A percentile compares a stretch with the other conserved stretches of the same genome.
Evolutionary conservation across 1,140 invertebrate genomes (phyloP).

Genomic region (Hesperophylax magnus): DNA sequence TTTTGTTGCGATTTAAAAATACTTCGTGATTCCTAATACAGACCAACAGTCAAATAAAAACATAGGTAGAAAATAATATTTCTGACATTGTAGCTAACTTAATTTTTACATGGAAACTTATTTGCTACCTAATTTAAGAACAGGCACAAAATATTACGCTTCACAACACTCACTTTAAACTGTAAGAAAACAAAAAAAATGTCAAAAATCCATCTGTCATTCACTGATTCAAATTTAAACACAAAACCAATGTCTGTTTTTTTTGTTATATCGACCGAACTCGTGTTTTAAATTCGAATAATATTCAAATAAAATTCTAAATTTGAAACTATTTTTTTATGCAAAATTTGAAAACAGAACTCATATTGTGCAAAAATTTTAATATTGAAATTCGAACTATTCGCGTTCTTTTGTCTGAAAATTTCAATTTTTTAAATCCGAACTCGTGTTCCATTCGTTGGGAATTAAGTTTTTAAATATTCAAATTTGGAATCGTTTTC

Average conservation of each 20-base stretch:
- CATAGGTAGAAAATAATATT: too few relatives aligned
- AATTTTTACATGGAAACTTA: not conserved
- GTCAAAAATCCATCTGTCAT: not conserved
- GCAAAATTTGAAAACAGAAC: too few relatives aligned
- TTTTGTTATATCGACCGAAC: not conserved
- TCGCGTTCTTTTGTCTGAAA: too few relatives aligned
- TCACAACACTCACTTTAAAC: constrained; percentile 31
- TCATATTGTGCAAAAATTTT: too few relatives aligned
- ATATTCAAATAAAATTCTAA: too few relatives aligned
- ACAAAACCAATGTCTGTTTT: too few relatives aligned
- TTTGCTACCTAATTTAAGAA: not conserved
- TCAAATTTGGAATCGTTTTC: constrained; percentile 38
- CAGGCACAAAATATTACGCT: constrained; percentile 12
- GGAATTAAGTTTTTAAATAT: not conserved
- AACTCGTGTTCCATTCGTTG: not conserved
- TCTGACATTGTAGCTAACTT: too few relatives aligned
- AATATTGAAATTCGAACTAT: too few relatives aligned
- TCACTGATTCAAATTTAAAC: constrained; percentile 9
- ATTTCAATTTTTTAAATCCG: not conserved
- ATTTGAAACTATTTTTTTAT: too few relatives aligned
- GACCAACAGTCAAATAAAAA: too few relatives aligned
- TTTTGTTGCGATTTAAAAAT: too few relatives aligned
- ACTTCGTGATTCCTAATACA: too few relatives aligned
- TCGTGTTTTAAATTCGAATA: not conserved
- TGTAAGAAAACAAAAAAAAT: not conserved